phyloP scores from a whole-genome alignment of 2,113 vertebrate genomes.

The Labrus mixtus region DNA sequence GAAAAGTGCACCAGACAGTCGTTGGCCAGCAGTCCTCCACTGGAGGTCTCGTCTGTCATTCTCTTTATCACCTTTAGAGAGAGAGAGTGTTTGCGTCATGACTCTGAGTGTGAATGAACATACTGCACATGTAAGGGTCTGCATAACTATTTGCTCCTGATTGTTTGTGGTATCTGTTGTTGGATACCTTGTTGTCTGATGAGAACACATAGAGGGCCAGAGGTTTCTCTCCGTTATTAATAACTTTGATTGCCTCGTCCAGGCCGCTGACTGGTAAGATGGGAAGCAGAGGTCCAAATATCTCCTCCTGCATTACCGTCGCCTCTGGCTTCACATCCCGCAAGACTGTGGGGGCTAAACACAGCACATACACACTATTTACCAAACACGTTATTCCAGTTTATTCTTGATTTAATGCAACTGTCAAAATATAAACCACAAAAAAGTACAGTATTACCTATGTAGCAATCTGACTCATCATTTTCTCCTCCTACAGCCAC shows the following conservation, averaged over 20 bases:
- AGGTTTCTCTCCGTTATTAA: constrained; percentile 92
- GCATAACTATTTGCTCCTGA: neutral
- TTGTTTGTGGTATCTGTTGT: neutral
- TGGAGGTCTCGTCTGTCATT: constrained; percentile 89
- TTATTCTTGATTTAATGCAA: neutral
- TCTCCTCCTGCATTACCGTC: constrained; percentile 96
- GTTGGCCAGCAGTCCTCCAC: constrained; percentile 88
- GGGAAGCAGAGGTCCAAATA: constrained; percentile 94
- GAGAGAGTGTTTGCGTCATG: neutral
- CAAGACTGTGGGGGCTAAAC: constrained; percentile 91
- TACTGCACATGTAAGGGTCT: neutral
- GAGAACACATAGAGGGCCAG: constrained; percentile 93
- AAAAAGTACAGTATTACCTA: constrained; percentile 82
- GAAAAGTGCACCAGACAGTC: constrained; percentile 88
- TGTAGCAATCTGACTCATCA: constrained; percentile 89
- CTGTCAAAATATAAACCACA: neutral
- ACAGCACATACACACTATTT: neutral
- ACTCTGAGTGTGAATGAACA: neutral
- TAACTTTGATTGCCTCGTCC: constrained; percentile 91
- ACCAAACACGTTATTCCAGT: neutral
- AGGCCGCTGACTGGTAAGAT: constrained; percentile 83
- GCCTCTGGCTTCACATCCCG: constrained; percentile 87
- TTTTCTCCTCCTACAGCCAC: constrained; percentile 87
- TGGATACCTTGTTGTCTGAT: constrained; percentile 85
- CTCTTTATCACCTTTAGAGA: constrained; percentile 83